Conservation (phyloP, 2,888 invertebrate species). For the Leptopterna dolabrata region DNA sequence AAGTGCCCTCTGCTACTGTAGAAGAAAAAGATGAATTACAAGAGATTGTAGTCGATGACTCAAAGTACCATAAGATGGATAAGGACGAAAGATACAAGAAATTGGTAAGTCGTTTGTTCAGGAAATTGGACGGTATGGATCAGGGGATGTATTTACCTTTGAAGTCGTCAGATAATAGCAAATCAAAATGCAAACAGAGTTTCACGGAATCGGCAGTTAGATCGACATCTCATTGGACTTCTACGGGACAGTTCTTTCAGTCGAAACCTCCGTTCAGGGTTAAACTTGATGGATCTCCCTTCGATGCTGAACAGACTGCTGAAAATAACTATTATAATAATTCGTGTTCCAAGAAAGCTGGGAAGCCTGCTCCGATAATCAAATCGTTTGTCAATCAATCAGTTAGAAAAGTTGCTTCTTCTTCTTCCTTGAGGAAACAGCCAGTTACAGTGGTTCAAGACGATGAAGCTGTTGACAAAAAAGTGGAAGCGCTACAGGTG, state of each 20-base stretch:
- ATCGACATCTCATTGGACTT: neutral
- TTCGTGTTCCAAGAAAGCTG: neutral
- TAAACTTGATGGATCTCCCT: neutral
- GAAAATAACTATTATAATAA: neutral
- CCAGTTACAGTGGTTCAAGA: neutral
- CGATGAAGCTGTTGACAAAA: neutral
- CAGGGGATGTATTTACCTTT: neutral
- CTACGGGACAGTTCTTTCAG: neutral
- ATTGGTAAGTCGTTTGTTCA: neutral
- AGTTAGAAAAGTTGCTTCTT: neutral
- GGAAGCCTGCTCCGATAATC: neutral
- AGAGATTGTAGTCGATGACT: neutral
- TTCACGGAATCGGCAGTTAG: conserved; percentile 11
- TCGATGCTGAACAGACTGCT: neutral
- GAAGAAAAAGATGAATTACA: neutral
- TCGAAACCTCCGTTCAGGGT: neutral
- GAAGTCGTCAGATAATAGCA: neutral
- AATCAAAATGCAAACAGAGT: neutral
- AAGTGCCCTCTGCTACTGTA: neutral
- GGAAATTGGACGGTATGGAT: neutral
- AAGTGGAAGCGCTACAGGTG: neutral
- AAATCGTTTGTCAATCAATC: neutral
- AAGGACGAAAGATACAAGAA: conserved; percentile 19
- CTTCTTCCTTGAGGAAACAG: neutral
- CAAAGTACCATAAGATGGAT: neutral